These are phyloP conservation scores for Circaetus cinerascens DNA, from an alignment of 2,113 vertebrate species.

Conservation along the genomic window DNA sequence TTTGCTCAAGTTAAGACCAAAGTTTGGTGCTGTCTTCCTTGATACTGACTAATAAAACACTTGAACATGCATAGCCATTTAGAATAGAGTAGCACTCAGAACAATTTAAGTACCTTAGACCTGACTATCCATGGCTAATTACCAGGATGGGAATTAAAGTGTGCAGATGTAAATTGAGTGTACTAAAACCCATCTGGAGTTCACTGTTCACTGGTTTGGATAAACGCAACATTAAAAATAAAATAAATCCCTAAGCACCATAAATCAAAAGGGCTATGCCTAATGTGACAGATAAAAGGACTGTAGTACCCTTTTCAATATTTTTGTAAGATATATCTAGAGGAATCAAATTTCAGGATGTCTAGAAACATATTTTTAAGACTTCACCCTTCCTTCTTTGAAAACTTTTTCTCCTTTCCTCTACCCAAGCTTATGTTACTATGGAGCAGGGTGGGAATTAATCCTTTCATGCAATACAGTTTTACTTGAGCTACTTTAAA, in stretches of 20 bases:
- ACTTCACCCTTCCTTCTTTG: neutral
- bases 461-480: neutral
- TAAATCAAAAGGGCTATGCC: neutral
- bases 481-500: neutral
- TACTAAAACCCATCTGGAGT: neutral
- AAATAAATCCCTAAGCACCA: neutral
- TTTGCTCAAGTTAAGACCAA: neutral
- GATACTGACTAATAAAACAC: neutral
- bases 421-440: neutral
- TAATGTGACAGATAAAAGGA: neutral
- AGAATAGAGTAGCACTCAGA: neutral
- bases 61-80: neutral
- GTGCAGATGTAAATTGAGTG: neutral
- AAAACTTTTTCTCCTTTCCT: neutral
- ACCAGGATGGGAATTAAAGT: neutral
- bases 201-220: conserved; percentile 5
- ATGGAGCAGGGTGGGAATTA: neutral
- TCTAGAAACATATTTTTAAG: neutral
- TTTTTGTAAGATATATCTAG: neutral
- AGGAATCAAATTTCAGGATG: neutral
- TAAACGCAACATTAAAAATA: conserved; percentile 28
- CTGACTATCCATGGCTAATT: conserved; percentile 12
- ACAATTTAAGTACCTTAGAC: neutral
- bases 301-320: neutral
- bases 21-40: neutral